Conservation (phyloP, 2,113 vertebrate genomes). For the Pteruthius melanotis region DNA sequence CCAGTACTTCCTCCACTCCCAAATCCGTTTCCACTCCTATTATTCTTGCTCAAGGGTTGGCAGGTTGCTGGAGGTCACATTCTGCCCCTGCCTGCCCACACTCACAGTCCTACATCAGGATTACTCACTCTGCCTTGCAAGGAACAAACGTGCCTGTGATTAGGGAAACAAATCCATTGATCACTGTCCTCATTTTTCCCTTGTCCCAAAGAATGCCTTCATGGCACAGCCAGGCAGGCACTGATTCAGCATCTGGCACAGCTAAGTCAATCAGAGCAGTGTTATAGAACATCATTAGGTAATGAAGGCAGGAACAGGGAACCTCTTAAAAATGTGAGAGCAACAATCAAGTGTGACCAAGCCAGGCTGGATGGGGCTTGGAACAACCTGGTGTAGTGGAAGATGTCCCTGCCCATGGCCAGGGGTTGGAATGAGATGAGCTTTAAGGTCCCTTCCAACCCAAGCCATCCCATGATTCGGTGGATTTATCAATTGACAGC, state of each 20-base stretch:
- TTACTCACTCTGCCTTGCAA: neutral
- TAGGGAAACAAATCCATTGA: neutral
- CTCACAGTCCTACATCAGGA: neutral
- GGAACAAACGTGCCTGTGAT: neutral
- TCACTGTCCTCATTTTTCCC: too few relatives aligned
- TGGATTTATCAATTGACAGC: neutral
- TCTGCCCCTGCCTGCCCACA: neutral
- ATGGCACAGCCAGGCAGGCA: neutral
- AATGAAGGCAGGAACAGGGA: neutral
- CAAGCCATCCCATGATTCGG: neutral
- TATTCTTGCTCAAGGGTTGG: neutral
- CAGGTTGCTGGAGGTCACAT: neutral
- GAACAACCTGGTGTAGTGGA: neutral
- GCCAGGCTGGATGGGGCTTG: accelerated
- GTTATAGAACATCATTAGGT: neutral
- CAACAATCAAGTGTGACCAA: neutral
- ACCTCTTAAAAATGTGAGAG: neutral
- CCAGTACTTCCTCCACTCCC: constrained; percentile 46
- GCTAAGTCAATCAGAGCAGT: neutral
- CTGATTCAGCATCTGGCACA: neutral
- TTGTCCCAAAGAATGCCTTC: neutral
- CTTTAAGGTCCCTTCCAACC: neutral
- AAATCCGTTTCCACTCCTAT: constrained; percentile 53
- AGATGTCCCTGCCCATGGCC: neutral
- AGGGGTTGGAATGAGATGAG: neutral